These are phyloP conservation scores for Leptopilina syphax DNA, from an alignment of 2,888 invertebrate species.

Conservation along the genomic window DNA sequence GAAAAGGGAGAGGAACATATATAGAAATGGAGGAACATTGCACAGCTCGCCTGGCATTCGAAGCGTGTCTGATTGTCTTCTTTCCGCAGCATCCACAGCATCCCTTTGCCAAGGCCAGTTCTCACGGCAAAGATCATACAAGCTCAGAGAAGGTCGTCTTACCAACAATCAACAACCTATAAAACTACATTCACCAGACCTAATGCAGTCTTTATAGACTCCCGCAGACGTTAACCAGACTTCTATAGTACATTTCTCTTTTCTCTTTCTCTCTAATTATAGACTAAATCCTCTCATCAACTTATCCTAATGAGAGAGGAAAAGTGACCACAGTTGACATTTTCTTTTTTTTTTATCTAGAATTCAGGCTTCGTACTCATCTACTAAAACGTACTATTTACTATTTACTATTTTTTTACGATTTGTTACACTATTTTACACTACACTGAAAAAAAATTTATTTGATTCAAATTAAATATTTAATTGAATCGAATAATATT, in stretches of 20 bases:
- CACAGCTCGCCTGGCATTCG: slow-evolving; percentile 55
- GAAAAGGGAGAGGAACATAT: slow-evolving; percentile 14
- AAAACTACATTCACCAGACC: slow-evolving; percentile 29
- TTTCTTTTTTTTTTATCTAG: no score
- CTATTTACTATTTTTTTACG: no score
- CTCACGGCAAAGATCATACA: slow-evolving; percentile 17
- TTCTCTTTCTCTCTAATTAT: not conserved
- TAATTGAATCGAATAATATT: no score
- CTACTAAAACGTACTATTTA: no score
- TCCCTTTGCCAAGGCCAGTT: slow-evolving; percentile 30
- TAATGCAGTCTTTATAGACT: not conserved
- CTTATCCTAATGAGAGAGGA: no score
- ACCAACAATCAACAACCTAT: slow-evolving; percentile 24
- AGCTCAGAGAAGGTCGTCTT: slow-evolving; percentile 23
- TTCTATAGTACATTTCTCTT: slow-evolving; percentile 5
- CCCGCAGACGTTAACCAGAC: not conserved
- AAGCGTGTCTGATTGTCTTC: slow-evolving; percentile 63
- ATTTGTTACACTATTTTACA: no score
- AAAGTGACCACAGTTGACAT: no score
- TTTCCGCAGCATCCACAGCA: slow-evolving; percentile 56
- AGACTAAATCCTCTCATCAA: no score
- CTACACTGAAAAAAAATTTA: no score
- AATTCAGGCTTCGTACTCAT: no score
- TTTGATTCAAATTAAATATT: no score
- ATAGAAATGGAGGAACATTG: slow-evolving; percentile 25